A percentile compares a stretch with the other conserved stretches of the same genome.
These are phyloP conservation scores for Theodoxus fluviatilis DNA, from an alignment of 2,888 invertebrate genomes.

Conservation along the genomic window DNA sequence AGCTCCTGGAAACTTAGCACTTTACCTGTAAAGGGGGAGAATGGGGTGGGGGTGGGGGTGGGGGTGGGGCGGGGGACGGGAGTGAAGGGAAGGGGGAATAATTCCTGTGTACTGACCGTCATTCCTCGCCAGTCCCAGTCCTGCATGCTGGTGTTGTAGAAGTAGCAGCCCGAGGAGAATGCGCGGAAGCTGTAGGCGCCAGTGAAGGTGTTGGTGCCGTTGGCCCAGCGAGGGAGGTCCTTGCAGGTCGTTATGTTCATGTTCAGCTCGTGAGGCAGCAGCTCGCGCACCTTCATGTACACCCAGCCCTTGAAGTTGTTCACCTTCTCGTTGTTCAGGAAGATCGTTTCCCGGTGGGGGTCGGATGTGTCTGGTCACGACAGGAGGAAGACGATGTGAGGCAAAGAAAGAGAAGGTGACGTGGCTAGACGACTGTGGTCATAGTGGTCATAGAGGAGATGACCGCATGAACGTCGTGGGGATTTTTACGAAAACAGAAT, in stretches of 20 bases:
- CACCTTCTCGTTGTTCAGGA: slow-evolving; percentile 45
- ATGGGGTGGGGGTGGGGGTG: no score
- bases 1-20: no score
- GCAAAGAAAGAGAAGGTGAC: neutral
- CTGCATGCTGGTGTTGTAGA: slow-evolving; percentile 47
- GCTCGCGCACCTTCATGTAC: slow-evolving; percentile 59
- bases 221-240: slow-evolving; percentile 42
- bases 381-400: neutral
- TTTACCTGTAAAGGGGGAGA: no score
- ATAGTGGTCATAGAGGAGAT: neutral
- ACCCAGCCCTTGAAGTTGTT: slow-evolving; percentile 52
- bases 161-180: slow-evolving; percentile 63
- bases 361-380: neutral
- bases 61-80: no score
- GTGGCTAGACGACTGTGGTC: neutral
- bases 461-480: neutral
- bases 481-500: no score
- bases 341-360: slow-evolving; percentile 45
- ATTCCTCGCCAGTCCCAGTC: slow-evolving; percentile 57
- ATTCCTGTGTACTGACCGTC: no score
- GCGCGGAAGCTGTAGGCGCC: slow-evolving; percentile 62
- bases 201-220: slow-evolving; percentile 49
- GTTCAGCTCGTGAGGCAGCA: slow-evolving; percentile 44
- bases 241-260: slow-evolving; percentile 45
- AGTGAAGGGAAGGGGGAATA: neutral